Base-by-base conservation (phyloP, 2,888 invertebrate species). In the Keiferia lycopersicella region DNA sequence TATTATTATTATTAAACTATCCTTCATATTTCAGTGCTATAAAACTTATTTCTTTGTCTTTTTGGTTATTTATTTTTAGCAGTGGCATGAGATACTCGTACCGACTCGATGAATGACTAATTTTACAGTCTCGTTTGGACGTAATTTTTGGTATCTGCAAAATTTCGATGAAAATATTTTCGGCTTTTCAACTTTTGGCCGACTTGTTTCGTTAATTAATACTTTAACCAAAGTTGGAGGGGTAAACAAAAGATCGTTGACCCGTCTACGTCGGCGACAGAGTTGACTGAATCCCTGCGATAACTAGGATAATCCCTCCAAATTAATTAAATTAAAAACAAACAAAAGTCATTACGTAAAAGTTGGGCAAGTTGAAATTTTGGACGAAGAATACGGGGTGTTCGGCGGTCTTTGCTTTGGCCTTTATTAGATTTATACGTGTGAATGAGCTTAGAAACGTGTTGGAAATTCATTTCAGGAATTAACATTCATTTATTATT, bases 241-340 rank as follows among this genome's bases (percentile, higher is more conserved):
- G 70, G 73, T 73, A 71, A 75, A 74, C 71, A 74, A 74, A 73
- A 70, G 80, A 74, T 72, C 76, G 71, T 77, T 74, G 75, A 80
- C 81, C 81, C 78, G 75, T 75, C 66, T 65, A 70, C 72, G 67
- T 68, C 78, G 76, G 80, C 80, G 80, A 77, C 76, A 81, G 82
- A 83, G 79, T 83, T 81, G 73, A 75, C 76, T 71, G 79, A 84
- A 86, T 84, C 82, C 83, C 81, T 77, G 79, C 77, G 78, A 81
- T 83, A 82, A 80, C 81, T 81, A 81, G 83, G 82, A 83, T 84
- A 84, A 86, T 86, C 84, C 82, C 79, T 82, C 79, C 79, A 79
- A 84, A 87, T 88, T 87, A 88, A 88, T 88, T 86, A 82, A 86
- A 87, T 88, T 88, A 87, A 86, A 86, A 84, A 83, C 83, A 86